A percentile compares a stretch with the other conserved stretches of the same genome.
Evolutionary conservation across 2,797 vertebrate species (phyloP).

Genomic region (Chloroceryle inda): DNA sequence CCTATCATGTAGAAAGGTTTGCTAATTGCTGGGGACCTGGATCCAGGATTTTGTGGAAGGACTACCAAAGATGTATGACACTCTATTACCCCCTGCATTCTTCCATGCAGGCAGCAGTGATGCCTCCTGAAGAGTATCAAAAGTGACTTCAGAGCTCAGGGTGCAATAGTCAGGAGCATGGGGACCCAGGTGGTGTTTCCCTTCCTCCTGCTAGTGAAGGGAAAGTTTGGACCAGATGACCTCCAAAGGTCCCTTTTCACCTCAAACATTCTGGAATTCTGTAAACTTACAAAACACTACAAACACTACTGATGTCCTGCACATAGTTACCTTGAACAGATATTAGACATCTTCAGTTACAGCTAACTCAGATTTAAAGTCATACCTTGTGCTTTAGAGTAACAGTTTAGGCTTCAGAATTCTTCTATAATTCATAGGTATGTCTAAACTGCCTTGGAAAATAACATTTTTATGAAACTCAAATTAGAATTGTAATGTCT

Average conservation of each 20-base stretch:
- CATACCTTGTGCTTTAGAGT: neutral
- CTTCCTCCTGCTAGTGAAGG: neutral
- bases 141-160: neutral
- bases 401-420: neutral
- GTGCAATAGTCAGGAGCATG: neutral
- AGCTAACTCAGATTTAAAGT: neutral
- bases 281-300: neutral
- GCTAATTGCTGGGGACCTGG: neutral
- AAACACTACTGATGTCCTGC: neutral
- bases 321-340: neutral
- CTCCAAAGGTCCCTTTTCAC: neutral
- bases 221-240: neutral
- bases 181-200: neutral
- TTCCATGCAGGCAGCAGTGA: neutral
- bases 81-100: neutral
- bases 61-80: neutral
- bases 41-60: neutral
- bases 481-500: neutral
- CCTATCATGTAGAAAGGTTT: neutral
- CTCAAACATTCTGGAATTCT: neutral
- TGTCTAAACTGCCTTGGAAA: neutral
- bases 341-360: neutral
- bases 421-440: neutral
- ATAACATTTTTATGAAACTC: neutral
- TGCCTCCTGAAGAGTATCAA: neutral